Evolutionary conservation across 2,888 invertebrate species (phyloP).

Genomic region (Agriotes lineatus): DNA sequence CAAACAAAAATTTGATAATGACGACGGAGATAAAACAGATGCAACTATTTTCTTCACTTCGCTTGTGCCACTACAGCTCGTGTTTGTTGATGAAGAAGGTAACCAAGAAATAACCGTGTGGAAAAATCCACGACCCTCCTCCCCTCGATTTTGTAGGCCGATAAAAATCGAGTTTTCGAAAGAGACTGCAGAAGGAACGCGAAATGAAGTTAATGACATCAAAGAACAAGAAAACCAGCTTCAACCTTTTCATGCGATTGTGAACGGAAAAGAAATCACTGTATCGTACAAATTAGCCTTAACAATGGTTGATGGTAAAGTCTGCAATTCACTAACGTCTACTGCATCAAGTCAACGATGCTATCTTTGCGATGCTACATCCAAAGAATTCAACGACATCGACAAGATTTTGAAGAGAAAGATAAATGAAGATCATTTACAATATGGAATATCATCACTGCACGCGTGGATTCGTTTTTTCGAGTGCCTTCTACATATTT

Average conservation of each 20-base stretch:
- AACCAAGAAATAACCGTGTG: conserved; percentile 29
- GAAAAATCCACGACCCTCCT: conserved; percentile 54
- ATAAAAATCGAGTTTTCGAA: conserved; percentile 47
- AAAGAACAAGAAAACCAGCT: conserved; percentile 4
- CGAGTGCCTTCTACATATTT: background rate
- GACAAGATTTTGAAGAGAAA: background rate
- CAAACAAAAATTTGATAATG: no score
- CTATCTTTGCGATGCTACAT: background rate
- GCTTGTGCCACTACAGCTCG: background rate
- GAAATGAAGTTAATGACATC: conserved; percentile 10
- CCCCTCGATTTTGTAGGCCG: conserved; percentile 50
- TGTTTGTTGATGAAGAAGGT: background rate
- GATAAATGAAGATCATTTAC: no score
- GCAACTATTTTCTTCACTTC: no score
- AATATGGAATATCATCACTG: background rate
- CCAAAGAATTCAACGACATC: background rate
- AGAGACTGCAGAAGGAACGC: conserved; percentile 30
- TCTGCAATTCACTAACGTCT: background rate
- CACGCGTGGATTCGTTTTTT: conserved; percentile 5
- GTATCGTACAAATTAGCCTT: background rate
- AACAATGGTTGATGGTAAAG: background rate
- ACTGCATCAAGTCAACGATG: background rate
- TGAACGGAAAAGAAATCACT: background rate
- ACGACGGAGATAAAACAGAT: no score
- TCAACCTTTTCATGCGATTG: background rate